A percentile compares a stretch with the other conserved stretches of the same genome.
These are phyloP conservation scores for Apocheima hispidaria DNA, from an alignment of 2,888 invertebrate genomes.

Conservation along the genomic window DNA sequence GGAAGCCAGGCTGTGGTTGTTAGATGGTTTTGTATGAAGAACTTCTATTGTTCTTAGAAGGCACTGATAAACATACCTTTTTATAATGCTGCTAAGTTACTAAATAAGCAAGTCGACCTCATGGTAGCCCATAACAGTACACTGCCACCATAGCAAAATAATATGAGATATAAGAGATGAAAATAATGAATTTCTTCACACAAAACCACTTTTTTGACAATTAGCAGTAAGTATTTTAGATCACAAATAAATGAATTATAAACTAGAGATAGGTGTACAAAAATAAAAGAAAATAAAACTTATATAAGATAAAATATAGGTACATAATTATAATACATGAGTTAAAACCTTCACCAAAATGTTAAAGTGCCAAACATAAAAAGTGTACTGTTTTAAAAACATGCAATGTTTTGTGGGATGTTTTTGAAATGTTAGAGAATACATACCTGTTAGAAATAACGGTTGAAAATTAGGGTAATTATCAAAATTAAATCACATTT, in stretches of 20 bases:
- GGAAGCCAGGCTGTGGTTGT: conserved; percentile 33
- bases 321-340: conserved; percentile 2
- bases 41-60: conserved; percentile 5
- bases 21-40: conserved; percentile 20
- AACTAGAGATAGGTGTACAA: not conserved
- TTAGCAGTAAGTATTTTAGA: not conserved
- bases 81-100: no score
- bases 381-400: not conserved
- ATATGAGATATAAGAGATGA: not conserved
- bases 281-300: not conserved
- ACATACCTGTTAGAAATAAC: not conserved
- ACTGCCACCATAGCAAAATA: no score
- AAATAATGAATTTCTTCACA: conserved; percentile 4
- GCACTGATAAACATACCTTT: no score
- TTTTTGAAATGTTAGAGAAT: not conserved
- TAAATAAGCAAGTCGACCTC: no score
- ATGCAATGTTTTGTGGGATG: conserved; percentile 10
- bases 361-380: not conserved
- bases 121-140: no score
- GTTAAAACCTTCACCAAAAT: conserved; percentile 1
- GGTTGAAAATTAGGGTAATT: not conserved
- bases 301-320: not conserved
- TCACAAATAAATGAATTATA: not conserved
- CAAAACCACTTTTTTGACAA: conserved; percentile 7
- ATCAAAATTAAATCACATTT: not conserved